Conservation (phyloP, 2,113 vertebrate species). For the Microtus pennsylvanicus region DNA sequence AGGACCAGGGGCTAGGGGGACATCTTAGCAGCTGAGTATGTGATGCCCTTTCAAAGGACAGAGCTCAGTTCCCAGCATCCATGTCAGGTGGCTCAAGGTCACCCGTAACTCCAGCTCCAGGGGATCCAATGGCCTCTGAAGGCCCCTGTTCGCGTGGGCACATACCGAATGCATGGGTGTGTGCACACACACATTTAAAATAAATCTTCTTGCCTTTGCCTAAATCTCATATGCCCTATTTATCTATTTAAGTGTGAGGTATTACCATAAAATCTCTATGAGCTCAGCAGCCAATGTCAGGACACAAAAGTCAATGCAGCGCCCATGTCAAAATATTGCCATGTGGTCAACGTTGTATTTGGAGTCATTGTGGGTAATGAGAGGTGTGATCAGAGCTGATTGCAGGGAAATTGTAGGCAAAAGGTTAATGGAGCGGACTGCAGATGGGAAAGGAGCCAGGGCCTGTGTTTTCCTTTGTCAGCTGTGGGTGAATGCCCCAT, state of each 20-base stretch:
- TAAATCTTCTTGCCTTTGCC: not conserved
- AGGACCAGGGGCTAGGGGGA: too few species aligned
- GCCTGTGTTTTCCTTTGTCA: not conserved
- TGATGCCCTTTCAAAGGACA: too few species aligned
- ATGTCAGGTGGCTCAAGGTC: not conserved
- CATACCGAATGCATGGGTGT: not conserved
- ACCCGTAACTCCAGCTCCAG: not conserved
- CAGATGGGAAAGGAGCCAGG: not conserved
- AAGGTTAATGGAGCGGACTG: not conserved
- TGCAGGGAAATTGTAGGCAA: not conserved
- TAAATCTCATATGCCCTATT: not conserved
- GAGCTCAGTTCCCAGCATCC: not conserved
- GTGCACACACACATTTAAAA: not conserved
- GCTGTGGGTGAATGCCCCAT: not conserved
- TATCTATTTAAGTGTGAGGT: not conserved
- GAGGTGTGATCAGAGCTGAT: not conserved
- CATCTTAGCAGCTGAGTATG: not conserved
- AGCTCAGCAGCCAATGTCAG: not conserved
- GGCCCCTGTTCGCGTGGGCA: not conserved
- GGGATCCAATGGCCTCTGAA: not conserved
- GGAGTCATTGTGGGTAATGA: not conserved
- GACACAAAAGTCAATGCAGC: not conserved
- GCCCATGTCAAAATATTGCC: not conserved
- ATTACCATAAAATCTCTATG: not conserved
- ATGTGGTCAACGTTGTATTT: not conserved